phyloP scores from a whole-genome alignment of 1,140 invertebrate genomes.

The Bombyx mandarina region DNA sequence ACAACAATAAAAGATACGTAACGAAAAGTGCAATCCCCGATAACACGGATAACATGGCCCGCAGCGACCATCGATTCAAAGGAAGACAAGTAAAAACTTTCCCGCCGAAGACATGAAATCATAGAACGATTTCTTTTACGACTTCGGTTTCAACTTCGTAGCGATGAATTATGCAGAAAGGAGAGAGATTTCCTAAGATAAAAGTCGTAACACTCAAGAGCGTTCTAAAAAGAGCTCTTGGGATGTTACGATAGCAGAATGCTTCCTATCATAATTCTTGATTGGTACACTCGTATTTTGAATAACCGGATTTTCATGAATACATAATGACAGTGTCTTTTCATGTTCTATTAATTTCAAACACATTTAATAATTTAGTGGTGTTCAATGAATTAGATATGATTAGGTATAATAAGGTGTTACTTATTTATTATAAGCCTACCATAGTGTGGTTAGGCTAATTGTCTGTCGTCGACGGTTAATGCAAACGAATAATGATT shows the following conservation, averaged over 20 bases:
- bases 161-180: slow-evolving; percentile 68
- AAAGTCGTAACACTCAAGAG: slow-evolving; percentile 63
- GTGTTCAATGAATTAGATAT: background rate
- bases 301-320: too few relatives aligned
- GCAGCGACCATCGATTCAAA: slow-evolving; percentile 48
- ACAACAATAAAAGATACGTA: too few relatives aligned
- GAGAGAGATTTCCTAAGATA: slow-evolving; percentile 65
- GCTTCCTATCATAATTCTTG: slow-evolving; percentile 9
- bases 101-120: slow-evolving; percentile 63
- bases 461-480: too few relatives aligned
- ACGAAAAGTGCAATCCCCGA: slow-evolving; percentile 17
- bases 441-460: too few relatives aligned
- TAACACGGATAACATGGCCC: slow-evolving; percentile 25
- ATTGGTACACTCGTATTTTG: slow-evolving; percentile 1
- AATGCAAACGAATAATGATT: too few relatives aligned
- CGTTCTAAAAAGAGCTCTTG: slow-evolving; percentile 50
- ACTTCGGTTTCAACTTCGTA: slow-evolving; percentile 69
- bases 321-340: background rate
- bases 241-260: slow-evolving; percentile 16
- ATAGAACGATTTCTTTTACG: slow-evolving; percentile 70
- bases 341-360: background rate
- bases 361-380: background rate
- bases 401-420: background rate
- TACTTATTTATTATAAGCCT: too few relatives aligned
- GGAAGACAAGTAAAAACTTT: slow-evolving; percentile 62